Base-by-base conservation (phyloP, 2,797 vertebrate species). In the Urocyon cinereoargenteus region DNA sequence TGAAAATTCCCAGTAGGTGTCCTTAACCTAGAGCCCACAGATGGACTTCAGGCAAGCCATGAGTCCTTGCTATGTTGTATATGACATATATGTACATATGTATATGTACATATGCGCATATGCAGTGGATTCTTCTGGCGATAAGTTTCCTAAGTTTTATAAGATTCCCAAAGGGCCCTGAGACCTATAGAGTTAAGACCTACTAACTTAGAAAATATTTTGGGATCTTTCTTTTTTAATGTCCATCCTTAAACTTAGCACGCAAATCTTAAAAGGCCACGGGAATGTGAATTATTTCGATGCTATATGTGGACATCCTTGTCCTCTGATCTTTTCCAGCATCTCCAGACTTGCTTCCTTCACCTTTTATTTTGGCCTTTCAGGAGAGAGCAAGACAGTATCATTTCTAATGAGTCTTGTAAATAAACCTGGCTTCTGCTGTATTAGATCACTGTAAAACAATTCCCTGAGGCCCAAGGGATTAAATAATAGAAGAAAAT, bases 401-500 rank as follows among this genome's bases (percentile, higher is more conserved):
- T 94, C 21, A 79, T 94, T 96, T 96, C 88, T 96, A 92, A 95
- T 87, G 87, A 91, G 61, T 90, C 66, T 61, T 89, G 64, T 96
- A 94, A 98, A 95, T 94, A 97, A 93, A 90, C 64, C 45, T 3
- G 11, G 26, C 55, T 86, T 94, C 70, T 91, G 55, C 73, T 95
- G 19, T 81, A 93, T 96, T 89, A 96, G 86, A 97, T 96, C 90
- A 96, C 45, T 94, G 55, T 97, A 92, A 95, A 97, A 96, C 79
- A 92, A 94, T 94, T 91, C 92, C 95, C 94, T 16, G 19, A 77
- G 53, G 83, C 88, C 88, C 77, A 73, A 34, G 36, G 83, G 86
- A 97, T 97, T 97, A 96, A 95, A 85, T 91, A 97, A 97, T 97
- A 95, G 70, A 94, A 92, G 95, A 96, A 91, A 97, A 94, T 95